Evolutionary conservation across 2,113 vertebrate species (phyloP).

Genomic region (Vidua chalybeata): DNA sequence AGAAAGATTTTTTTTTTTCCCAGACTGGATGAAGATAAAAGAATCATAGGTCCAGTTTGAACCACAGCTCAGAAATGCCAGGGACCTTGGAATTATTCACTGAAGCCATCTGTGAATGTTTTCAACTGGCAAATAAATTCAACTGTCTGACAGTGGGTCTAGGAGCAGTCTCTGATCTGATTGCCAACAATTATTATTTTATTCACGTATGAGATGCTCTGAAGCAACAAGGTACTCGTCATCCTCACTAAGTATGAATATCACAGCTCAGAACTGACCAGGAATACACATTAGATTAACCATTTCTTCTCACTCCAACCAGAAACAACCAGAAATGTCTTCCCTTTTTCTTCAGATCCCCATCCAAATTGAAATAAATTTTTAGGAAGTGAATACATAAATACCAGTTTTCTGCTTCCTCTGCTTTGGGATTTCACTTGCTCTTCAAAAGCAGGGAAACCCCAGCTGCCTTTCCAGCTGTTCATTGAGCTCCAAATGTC

Average conservation of each 20-base stretch:
- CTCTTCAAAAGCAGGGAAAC: background rate
- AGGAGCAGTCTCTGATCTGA: background rate
- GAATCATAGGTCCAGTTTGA: background rate
- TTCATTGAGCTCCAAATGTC: background rate
- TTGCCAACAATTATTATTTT: background rate
- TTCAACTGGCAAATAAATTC: background rate
- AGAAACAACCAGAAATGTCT: background rate
- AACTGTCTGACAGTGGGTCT: background rate
- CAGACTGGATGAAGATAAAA: background rate
- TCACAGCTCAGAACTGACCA: background rate
- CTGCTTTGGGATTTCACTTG: background rate
- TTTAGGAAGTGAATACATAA: background rate
- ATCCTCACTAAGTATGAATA: background rate
- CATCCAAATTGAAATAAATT: background rate
- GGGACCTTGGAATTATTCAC: background rate
- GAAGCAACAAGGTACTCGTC: background rate
- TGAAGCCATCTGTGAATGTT: background rate
- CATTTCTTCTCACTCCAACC: background rate
- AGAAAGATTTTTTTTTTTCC: background rate
- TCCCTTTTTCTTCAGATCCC: background rate
- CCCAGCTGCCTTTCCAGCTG: constrained; percentile 49
- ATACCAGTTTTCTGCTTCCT: background rate
- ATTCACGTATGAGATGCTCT: background rate
- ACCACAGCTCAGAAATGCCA: background rate
- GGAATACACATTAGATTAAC: background rate